phyloP scores from a whole-genome alignment of 2,797 vertebrate species.

The Serranus cabrilla region DNA sequence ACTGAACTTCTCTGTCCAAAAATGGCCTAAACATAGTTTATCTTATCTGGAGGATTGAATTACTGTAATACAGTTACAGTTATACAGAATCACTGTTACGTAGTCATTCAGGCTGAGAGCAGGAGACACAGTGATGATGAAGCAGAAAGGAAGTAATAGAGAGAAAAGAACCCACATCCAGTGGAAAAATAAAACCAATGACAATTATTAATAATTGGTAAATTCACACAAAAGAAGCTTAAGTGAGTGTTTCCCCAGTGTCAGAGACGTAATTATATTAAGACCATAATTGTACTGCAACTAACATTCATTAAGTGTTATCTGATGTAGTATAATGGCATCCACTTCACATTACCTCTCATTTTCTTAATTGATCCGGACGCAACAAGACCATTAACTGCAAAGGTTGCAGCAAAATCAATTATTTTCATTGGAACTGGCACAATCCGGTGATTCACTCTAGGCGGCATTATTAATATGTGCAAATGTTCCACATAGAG shows the following conservation, averaged over 20 bases:
- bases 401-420: too few relatives aligned
- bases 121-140: neutral
- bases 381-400: too few relatives aligned
- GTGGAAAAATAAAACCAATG: neutral
- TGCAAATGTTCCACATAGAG: neutral
- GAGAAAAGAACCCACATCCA: neutral
- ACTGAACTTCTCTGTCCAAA: neutral
- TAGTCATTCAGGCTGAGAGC: neutral
- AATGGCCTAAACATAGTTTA: neutral
- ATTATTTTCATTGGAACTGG: neutral
- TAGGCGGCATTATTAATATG: neutral
- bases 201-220: neutral
- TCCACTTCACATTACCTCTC: neutral
- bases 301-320: neutral
- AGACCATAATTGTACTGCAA: too few relatives aligned
- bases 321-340: neutral
- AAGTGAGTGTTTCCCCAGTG: neutral
- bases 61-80: neutral
- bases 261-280: neutral
- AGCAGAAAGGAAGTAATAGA: neutral
- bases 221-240: neutral
- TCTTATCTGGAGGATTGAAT: neutral
- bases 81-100: neutral
- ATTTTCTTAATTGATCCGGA: too few relatives aligned
- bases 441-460: neutral